Conservation (phyloP, 2,888 invertebrate species). For the Acanthosepion esculentum region DNA sequence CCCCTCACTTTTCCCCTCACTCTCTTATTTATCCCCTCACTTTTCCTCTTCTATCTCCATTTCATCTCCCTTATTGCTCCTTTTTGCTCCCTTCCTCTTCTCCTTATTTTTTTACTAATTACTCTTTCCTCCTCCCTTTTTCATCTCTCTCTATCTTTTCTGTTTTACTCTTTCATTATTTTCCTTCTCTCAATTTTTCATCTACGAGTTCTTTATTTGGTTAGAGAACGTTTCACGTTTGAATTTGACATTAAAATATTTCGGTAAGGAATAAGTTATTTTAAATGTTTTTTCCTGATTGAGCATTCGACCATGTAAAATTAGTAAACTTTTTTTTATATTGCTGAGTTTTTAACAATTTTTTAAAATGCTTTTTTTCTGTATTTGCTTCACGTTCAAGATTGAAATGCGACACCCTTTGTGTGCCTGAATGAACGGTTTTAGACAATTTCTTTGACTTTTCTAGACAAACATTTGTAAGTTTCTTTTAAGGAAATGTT, state of each 20-base stretch:
- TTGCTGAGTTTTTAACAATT: no score
- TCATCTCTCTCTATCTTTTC: background rate
- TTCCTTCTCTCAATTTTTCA: background rate
- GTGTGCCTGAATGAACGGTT: no score
- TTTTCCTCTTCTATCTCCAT: background rate
- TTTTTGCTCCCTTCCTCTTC: background rate
- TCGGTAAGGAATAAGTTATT: no score
- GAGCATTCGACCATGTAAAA: no score
- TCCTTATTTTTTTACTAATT: no score
- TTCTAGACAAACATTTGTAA: background rate
- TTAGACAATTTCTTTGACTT: no score
- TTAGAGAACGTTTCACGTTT: no score
- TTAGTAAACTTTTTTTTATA: background rate
- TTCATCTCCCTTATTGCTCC: fast-evolving
- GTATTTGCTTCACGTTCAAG: background rate
- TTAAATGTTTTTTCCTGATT: no score
- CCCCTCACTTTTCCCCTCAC: background rate
- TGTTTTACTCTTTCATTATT: background rate
- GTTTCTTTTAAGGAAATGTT: background rate
- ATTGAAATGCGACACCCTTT: no score
- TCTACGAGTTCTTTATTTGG: no score
- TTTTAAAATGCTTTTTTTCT: background rate
- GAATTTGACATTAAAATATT: no score
- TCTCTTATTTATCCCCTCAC: background rate
- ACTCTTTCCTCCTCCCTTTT: background rate